phyloP scores from a whole-genome alignment of 2,113 vertebrate species.

The Tylochromis polylepis region DNA sequence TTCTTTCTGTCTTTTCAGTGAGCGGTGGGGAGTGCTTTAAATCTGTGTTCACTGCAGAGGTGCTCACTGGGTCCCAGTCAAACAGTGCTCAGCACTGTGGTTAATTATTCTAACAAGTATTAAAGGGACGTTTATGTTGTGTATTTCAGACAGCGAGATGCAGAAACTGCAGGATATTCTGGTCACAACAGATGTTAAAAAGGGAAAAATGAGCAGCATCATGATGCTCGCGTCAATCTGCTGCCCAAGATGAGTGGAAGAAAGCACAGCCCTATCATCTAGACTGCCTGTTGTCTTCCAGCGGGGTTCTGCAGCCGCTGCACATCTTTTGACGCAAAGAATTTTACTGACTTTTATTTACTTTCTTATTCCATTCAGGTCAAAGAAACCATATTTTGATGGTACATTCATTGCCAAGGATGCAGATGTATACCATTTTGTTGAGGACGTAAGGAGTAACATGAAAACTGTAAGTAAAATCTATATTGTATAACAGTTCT shows the following conservation, averaged over 20 bases:
- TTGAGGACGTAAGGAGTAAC: not conserved
- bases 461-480: not conserved
- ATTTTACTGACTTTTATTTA: not conserved
- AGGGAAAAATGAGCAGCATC: not conserved
- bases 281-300: too few species aligned
- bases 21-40: not conserved
- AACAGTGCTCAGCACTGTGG: not conserved
- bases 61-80: not conserved
- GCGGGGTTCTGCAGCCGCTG: too few species aligned
- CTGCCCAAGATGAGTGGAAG: not conserved
- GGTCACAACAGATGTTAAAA: not conserved
- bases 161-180: not conserved
- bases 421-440: not conserved
- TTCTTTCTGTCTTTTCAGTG: not conserved
- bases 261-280: not conserved
- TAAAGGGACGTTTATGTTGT: not conserved
- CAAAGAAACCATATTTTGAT: not conserved
- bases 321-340: too few species aligned
- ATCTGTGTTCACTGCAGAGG: not conserved
- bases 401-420: rapidly evolving
- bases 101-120: not conserved
- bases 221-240: not conserved
- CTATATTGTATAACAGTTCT: not conserved
- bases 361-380: not conserved
- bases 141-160: not conserved